Base-by-base conservation (phyloP, 2,113 vertebrate genomes). In the Indri indri region DNA sequence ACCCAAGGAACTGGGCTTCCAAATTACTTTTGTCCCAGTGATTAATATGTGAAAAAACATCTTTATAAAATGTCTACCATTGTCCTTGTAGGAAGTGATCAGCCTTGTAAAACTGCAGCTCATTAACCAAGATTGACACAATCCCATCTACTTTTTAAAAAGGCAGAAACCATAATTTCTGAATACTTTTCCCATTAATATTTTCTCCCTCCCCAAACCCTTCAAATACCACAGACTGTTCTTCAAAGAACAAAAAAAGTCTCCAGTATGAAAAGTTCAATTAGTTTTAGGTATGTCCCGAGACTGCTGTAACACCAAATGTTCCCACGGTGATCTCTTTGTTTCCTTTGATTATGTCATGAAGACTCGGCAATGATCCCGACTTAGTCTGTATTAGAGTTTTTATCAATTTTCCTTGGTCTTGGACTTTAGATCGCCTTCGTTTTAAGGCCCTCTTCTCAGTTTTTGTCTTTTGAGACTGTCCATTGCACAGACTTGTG, bases 281-380 rank as follows among this genome's bases (percentile, higher is more conserved):
- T 96, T 83, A 96, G 73, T 82, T 97, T 99, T 98, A 99, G 97
- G 99, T 98, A 30, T 99, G 99, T 98, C 99, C 99, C 14, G 99
- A 99, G 98, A 99, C 99, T 0, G 99, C 98, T 0, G 99, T 99
- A 98, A 99, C 99, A 90, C 99, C 99, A 3, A 99, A 99, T 27
- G 99, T 99, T 97, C 99, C 99, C 88, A 99, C 99, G 11, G 99
- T 98, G 96, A 99, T 98, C 85, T 99, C 99, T 98, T 99, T 99
- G 98, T 99, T 99, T 98, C 99, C 99, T 99, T 99, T 99, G 98
- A 99, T 99, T 81, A 99, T 99, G 97, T 99, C 99, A 96, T 99
- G 99, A 98, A 99, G 99, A 88, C 99, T 99, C 79, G 99, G 99
- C 99, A 99, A 99, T 50, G 99, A 99, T 34, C 98, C 98, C 0